Conservation (phyloP, 1,140 invertebrate species). For the Caerostris darwini region DNA sequence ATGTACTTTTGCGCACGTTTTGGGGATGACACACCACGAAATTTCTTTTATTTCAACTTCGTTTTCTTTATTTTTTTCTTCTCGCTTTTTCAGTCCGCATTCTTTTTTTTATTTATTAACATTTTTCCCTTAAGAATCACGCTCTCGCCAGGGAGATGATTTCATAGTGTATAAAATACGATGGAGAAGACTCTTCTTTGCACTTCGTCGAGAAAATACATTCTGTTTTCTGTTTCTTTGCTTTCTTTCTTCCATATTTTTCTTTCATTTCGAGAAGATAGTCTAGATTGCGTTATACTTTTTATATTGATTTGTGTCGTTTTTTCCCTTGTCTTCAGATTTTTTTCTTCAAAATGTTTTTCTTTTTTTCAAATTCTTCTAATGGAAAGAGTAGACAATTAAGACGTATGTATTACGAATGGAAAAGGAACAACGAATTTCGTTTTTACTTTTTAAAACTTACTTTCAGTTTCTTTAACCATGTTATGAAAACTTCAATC, state of each 20-base stretch:
- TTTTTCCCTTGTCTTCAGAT: background rate
- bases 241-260: conserved; percentile 6
- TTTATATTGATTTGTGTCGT: background rate
- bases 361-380: background rate
- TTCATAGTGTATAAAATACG: conserved; percentile 21
- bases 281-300: background rate
- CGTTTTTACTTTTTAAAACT: no score
- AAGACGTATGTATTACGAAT: background rate
- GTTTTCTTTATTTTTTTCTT: conserved; percentile 9
- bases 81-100: conserved; percentile 9
- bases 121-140: conserved; percentile 40
- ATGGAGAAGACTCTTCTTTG: conserved; percentile 30
- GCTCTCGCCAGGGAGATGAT: conserved; percentile 42
- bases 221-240: background rate
- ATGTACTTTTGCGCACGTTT: conserved; percentile 56
- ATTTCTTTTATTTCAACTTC: conserved; percentile 64
- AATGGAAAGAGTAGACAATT: background rate
- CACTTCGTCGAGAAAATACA: conserved; percentile 33
- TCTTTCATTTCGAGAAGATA: conserved; percentile 31
- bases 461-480: no score
- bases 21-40: conserved; percentile 13
- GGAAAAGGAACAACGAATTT: background rate
- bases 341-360: background rate
- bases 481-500: no score
- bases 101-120: conserved; percentile 60